Conservation (phyloP, 2,113 vertebrate genomes). For the Lagopus leucura region DNA sequence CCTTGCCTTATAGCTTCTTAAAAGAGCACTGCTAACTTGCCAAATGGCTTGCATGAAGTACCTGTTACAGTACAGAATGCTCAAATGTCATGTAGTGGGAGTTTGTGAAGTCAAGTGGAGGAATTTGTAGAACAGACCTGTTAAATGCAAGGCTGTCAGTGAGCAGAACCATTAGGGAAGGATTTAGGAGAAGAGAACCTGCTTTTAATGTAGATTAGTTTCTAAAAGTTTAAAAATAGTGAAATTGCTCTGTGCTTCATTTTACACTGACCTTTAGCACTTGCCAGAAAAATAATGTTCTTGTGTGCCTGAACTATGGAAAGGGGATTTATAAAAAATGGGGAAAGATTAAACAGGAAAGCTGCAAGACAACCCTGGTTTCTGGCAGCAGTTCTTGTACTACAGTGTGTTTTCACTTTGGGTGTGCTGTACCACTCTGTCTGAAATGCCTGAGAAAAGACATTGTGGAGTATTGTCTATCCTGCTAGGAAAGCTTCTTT, state of each 20-base stretch:
- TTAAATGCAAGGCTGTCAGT: not conserved
- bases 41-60: not conserved
- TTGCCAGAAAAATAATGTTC: not conserved
- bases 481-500: not conserved
- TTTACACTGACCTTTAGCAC: not conserved
- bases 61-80: not conserved
- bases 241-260: not conserved
- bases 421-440: not conserved
- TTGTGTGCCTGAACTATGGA: not conserved
- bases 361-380: not conserved
- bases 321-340: not conserved
- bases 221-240: not conserved
- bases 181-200: not conserved
- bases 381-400: not conserved
- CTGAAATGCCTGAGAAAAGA: not conserved
- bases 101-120: not conserved
- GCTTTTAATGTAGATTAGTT: not conserved
- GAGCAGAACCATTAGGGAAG: not conserved
- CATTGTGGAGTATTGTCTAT: not conserved
- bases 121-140: not conserved
- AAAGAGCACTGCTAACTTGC: not conserved
- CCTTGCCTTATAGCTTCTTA: not conserved
- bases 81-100: not conserved
- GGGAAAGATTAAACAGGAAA: conserved; percentile 1
- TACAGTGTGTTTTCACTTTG: not conserved